Percentiles rank a stretch among this genome's conserved stretches.
These are phyloP conservation scores for Papilio dardanus DNA, from an alignment of 1,140 invertebrate genomes.

Conservation along the genomic window DNA sequence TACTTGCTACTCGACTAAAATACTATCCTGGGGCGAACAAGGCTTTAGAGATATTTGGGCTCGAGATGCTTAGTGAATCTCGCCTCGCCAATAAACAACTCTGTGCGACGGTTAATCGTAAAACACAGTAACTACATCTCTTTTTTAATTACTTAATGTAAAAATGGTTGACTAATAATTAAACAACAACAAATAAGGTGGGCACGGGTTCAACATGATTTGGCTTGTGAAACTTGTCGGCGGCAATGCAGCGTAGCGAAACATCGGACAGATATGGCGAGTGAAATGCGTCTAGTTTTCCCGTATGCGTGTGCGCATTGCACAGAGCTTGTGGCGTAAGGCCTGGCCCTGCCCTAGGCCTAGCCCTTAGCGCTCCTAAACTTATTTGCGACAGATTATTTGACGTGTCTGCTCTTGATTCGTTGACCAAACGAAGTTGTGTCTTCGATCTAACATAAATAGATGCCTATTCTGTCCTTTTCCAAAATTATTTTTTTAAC, in stretches of 20 bases:
- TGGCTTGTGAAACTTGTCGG: slow-evolving; percentile 20
- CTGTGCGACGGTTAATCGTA: no score
- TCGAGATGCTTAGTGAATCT: no score
- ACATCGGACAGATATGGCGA: slow-evolving; percentile 24
- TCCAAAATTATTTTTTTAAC: background rate
- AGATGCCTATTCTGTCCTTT: background rate
- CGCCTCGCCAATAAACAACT: no score
- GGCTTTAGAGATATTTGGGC: no score
- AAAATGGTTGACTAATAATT: background rate
- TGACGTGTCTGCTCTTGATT: background rate
- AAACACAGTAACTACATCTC: no score
- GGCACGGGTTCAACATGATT: slow-evolving; percentile 16
- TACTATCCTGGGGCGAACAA: no score
- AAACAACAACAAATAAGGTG: background rate
- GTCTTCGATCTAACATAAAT: background rate
- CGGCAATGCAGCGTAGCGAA: slow-evolving; percentile 2
- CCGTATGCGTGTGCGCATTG: background rate
- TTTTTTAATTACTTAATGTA: background rate
- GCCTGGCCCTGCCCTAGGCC: background rate
- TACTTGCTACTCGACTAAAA: no score
- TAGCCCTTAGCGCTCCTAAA: background rate
- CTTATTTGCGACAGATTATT: background rate
- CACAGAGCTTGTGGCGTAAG: background rate
- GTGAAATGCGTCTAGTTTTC: slow-evolving; percentile 27
- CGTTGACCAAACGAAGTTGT: background rate